Conservation (phyloP, 2,113 vertebrate species). For the Azemiops feae region DNA sequence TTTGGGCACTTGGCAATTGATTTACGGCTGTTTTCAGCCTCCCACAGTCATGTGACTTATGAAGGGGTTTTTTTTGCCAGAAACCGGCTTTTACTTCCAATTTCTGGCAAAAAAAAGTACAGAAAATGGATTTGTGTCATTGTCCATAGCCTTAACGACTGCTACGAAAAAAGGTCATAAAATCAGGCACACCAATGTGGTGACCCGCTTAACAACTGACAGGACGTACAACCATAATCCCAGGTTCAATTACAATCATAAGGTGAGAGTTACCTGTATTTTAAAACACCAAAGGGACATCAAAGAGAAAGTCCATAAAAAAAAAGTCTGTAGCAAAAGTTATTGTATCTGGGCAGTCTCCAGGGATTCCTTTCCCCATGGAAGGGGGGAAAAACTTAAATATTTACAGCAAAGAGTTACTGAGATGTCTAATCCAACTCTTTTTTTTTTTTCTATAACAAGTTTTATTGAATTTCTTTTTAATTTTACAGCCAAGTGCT, state of each 20-base stretch:
- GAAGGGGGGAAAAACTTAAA: not conserved
- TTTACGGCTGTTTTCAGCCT: not conserved
- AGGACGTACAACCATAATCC: not conserved
- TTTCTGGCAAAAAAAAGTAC: not conserved
- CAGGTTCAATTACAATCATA: not conserved
- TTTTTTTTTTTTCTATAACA: no score
- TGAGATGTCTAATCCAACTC: not conserved
- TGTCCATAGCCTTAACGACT: not conserved
- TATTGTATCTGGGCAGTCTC: not conserved
- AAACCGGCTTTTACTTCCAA: not conserved
- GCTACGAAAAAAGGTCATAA: not conserved
- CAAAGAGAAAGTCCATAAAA: not conserved
- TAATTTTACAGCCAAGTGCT: no score
- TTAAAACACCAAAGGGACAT: not conserved
- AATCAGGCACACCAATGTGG: not conserved
- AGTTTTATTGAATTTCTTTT: no score
- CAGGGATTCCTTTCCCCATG: not conserved
- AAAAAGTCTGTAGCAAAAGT: not conserved
- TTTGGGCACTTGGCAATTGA: not conserved
- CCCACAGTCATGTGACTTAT: not conserved
- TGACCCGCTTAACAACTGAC: not conserved
- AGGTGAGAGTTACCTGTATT: not conserved
- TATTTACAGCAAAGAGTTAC: not conserved
- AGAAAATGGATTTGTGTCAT: not conserved
- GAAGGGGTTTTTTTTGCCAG: no score